These are phyloP conservation scores for Penaeus monodon DNA, from an alignment of 2,888 invertebrate species.

Conservation along the genomic window DNA sequence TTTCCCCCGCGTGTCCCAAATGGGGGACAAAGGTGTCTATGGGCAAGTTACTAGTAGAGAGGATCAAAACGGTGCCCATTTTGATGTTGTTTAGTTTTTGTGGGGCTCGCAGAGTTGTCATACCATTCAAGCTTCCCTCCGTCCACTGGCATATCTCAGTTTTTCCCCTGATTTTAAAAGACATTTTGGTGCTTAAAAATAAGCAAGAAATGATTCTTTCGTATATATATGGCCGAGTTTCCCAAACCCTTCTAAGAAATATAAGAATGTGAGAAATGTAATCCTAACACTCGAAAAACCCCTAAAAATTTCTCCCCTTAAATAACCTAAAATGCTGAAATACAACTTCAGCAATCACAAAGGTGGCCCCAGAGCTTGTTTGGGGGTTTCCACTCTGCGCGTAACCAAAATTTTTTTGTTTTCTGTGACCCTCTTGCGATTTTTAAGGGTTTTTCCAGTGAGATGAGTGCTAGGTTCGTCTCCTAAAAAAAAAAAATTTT, in stretches of 20 bases:
- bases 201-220: background rate
- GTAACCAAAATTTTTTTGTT: constrained; percentile 61
- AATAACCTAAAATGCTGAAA: background rate
- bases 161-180: constrained; percentile 55
- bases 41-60: constrained; percentile 85
- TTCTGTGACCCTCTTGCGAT: constrained; percentile 48
- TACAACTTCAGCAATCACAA: constrained; percentile 52
- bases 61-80: constrained; percentile 90
- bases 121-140: constrained; percentile 49
- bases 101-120: constrained; percentile 77
- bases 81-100: constrained; percentile 88
- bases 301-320: too few species aligned
- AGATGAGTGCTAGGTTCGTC: constrained; percentile 59
- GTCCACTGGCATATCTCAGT: constrained; percentile 54
- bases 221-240: background rate
- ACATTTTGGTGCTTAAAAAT: background rate
- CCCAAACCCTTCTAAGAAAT: too few species aligned
- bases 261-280: too few species aligned
- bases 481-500: constrained; percentile 19
- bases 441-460: constrained; percentile 53
- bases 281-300: too few species aligned
- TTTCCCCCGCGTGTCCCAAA: constrained; percentile 94
- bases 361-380: constrained; percentile 44
- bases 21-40: constrained; percentile 91
- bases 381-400: constrained; percentile 63